A percentile compares a stretch with the other conserved stretches of the same genome.
These are phyloP conservation scores for Euplexia lucipara DNA, from an alignment of 2,888 invertebrate species.

Conservation along the genomic window DNA sequence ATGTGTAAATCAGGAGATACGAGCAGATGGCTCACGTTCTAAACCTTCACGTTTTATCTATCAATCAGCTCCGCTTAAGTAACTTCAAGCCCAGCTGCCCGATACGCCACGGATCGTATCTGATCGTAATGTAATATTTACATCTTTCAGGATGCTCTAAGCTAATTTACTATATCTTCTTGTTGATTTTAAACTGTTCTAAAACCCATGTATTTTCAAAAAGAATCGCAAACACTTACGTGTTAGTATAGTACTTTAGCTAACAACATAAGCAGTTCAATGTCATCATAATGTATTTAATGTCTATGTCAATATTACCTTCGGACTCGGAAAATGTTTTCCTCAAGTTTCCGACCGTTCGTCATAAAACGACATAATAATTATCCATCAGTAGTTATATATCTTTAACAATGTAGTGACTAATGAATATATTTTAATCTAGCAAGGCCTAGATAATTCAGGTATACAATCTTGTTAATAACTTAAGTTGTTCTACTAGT, in stretches of 20 bases:
- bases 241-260: constrained; percentile 26
- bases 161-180: constrained; percentile 15
- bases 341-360: constrained; percentile 58
- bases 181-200: constrained; percentile 28
- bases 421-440: constrained; percentile 36
- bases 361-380: constrained; percentile 51
- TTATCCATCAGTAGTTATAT: constrained; percentile 57
- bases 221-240: constrained; percentile 41
- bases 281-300: constrained; percentile 58
- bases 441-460: constrained; percentile 30
- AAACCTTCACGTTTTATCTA: constrained; percentile 59
- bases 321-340: constrained; percentile 65
- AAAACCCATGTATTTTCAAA: constrained; percentile 29
- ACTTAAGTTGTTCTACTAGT: constrained; percentile 1
- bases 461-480: constrained; percentile 1
- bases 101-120: constrained; percentile 16
- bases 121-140: constrained; percentile 24
- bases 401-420: constrained; percentile 29
- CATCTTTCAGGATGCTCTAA: constrained; percentile 29
- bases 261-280: constrained; percentile 56
- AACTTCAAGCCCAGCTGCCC: constrained; percentile 29
- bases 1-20: constrained; percentile 53
- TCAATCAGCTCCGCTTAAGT: constrained; percentile 56
- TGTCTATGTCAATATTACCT: constrained; percentile 63
- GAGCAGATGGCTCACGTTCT: constrained; percentile 51